These are phyloP conservation scores for Characodon lateralis DNA, from an alignment of 2,797 vertebrate species.

Conservation along the genomic window DNA sequence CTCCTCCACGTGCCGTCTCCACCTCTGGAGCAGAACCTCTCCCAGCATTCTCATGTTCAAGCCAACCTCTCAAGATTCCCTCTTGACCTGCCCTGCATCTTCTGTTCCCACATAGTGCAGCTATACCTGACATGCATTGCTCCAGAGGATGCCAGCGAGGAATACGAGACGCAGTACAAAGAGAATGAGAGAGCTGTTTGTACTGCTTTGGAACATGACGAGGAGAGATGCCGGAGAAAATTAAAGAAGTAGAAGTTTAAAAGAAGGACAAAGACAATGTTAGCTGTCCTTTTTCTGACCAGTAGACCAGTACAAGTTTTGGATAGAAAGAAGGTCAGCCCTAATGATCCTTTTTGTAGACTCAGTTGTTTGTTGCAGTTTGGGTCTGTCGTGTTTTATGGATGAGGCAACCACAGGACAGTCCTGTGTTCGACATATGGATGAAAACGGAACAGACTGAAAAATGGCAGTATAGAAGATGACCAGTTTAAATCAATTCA, in stretches of 20 bases:
- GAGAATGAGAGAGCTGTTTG: conserved; percentile 54
- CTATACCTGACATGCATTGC: conserved; percentile 19
- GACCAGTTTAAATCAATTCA: no score
- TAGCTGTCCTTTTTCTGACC: no score
- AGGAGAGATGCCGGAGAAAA: conserved; percentile 18
- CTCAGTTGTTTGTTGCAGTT: no score
- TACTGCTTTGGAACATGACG: conserved; percentile 28
- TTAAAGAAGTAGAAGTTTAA: neutral
- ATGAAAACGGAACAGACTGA: no score
- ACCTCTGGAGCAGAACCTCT: neutral
- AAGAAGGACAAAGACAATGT: neutral
- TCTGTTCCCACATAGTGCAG: conserved; percentile 17
- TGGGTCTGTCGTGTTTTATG: no score
- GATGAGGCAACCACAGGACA: no score
- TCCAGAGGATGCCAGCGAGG: conserved; percentile 27
- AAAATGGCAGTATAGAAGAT: no score
- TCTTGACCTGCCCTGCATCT: conserved; percentile 10
- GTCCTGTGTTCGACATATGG: no score
- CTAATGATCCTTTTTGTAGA: no score
- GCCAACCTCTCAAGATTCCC: conserved; percentile 7
- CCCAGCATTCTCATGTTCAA: neutral
- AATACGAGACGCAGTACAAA: conserved; percentile 40
- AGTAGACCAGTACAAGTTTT: no score
- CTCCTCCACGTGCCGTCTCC: conserved; percentile 43
- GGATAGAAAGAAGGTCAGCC: no score